A percentile compares a stretch with the other conserved stretches of the same genome.
Conservation (phyloP, 2,797 vertebrate species). For the Peromyscus aztecus region DNA sequence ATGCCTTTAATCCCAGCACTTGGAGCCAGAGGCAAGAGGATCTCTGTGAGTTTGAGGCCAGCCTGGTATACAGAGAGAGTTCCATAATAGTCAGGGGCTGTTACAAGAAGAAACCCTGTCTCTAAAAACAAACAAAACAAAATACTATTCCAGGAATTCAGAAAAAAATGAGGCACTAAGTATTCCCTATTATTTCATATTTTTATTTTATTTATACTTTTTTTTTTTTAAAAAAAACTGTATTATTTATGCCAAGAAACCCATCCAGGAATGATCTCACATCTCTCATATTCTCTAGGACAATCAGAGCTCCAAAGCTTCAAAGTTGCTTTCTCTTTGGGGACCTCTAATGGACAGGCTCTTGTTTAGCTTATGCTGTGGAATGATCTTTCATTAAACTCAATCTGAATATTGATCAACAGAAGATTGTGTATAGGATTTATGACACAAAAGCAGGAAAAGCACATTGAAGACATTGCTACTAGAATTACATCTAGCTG, state of each 20-base stretch:
- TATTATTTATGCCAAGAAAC: neutral
- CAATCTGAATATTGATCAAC: neutral
- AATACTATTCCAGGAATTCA: conserved; percentile 11
- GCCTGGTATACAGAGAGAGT: neutral
- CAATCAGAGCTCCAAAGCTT: conserved; percentile 5
- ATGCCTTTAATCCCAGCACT: neutral
- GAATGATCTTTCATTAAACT: neutral
- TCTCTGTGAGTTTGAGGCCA: neutral
- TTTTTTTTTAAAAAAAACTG: neutral
- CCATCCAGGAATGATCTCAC: conserved; percentile 18
- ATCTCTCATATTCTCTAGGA: conserved; percentile 48
- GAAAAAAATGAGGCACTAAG: neutral
- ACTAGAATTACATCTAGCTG: neutral
- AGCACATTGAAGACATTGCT: neutral
- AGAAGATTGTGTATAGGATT: neutral
- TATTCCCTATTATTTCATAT: neutral
- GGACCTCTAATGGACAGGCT: neutral
- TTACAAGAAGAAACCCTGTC: neutral
- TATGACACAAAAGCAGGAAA: neutral
- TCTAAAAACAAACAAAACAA: neutral
- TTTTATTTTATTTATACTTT: neutral
- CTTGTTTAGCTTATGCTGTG: neutral
- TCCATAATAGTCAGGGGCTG: neutral
- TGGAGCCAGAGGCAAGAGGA: neutral
- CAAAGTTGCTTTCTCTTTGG: neutral